phyloP scores from a whole-genome alignment of 2,113 vertebrate species.

The Tetrax tetrax region DNA sequence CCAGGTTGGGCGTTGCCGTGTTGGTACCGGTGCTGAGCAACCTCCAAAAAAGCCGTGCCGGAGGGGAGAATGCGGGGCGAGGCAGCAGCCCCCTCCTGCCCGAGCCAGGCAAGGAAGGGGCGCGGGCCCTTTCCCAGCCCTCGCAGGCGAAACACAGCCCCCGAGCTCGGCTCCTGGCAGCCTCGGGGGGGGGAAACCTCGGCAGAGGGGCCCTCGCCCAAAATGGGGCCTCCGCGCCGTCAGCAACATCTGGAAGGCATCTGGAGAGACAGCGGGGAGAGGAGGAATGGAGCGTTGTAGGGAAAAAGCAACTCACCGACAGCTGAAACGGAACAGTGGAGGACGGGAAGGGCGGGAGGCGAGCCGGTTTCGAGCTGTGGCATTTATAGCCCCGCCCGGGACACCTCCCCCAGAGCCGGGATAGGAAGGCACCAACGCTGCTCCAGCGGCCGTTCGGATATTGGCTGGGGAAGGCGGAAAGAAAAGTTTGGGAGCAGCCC shows the following conservation, averaged over 20 bases:
- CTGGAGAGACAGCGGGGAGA: neutral
- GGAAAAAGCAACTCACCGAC: neutral
- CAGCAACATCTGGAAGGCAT: neutral
- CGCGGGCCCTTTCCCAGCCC: accelerated
- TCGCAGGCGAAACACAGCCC: accelerated
- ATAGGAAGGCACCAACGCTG: neutral
- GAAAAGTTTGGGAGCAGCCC: neutral
- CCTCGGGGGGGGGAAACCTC: neutral
- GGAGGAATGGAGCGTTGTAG: accelerated
- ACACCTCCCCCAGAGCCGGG: neutral
- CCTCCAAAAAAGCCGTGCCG: neutral
- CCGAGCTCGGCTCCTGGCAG: neutral
- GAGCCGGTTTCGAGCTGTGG: accelerated
- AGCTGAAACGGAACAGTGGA: accelerated
- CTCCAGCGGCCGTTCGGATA: neutral
- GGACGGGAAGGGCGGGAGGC: neutral
- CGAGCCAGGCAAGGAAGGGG: neutral
- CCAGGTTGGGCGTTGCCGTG: accelerated
- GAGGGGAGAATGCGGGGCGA: neutral
- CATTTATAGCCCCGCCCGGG: conserved; percentile 38
- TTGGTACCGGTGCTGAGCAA: neutral
- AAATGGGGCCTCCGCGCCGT: neutral
- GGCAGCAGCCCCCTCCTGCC: neutral
- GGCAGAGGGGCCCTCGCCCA: neutral
- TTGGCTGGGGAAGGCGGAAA: neutral